Evolutionary conservation across 2,797 vertebrate species (phyloP), one percentile per base, ranked within the genome.

Genomic region (Denticeps clupeoides): DNA sequence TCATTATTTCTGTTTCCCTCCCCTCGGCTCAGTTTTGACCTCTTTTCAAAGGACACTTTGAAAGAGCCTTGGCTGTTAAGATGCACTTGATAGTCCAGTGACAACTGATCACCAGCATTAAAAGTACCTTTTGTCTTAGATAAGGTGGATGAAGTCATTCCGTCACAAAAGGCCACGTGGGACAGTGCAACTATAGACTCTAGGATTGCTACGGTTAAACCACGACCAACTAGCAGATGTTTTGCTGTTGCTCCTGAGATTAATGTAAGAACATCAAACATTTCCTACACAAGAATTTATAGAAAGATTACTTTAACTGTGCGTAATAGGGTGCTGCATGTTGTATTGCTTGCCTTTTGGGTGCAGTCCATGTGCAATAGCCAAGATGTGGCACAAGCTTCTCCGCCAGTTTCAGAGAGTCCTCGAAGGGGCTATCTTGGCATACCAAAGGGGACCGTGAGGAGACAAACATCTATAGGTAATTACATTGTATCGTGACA

Each of bases 401-500:
- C 85, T 1, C 81, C 85, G 52, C 83, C 85, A 4, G 83, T 83
- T 55, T 86, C 86, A 22, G 84, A 76, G 62, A 85, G 79, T 71
- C 75, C 81, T 16, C 84, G 87, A 70, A 86, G 81, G 64, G 85
- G 82, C 3, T 87, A 83, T 64, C 81, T 91, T 80, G 89, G 86
- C 71, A 70, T 90, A 63, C 88, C 88, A 38, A 84, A 85, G 74
- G 87, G 87, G 77, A 89, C 87, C 70, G 89, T 91, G 77, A 78
- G 87, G 70, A 83, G 89, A 69, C 89, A 91, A 74, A 91, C 90
- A 67, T 91, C 89, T 4, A 90, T 91, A 85, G 89, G 89, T 88
- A 82, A 84, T 54, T 29, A 15, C 8, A 2, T 3, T n/a, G n/a
- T n/a, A n/a, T n/a, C n/a, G 9, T n/a, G n/a, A n/a, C n/a, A n/a